A percentile compares a stretch with the other conserved stretches of the same genome.
phyloP scores from a whole-genome alignment of 2,797 vertebrate genomes.

The Cyprinella venusta region DNA sequence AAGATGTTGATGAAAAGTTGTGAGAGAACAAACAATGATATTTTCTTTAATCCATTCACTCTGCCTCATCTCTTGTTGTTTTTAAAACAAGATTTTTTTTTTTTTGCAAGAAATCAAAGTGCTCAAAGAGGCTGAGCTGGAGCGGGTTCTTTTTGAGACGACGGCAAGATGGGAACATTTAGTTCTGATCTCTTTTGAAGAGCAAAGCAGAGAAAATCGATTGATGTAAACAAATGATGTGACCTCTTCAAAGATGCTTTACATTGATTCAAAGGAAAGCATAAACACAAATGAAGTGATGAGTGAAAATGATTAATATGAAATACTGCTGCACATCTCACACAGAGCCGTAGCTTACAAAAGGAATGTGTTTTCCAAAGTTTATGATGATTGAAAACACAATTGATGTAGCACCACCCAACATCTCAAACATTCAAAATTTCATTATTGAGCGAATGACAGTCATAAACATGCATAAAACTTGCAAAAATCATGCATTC shows the following conservation, averaged over 20 bases:
- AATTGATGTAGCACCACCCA: too few species aligned
- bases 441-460: too few species aligned
- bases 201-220: slow-evolving; percentile 16
- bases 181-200: slow-evolving; percentile 7
- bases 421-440: too few species aligned
- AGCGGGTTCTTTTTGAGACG: slow-evolving; percentile 16
- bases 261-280: background rate
- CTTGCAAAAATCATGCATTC: too few species aligned
- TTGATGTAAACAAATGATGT: slow-evolving; percentile 13
- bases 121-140: background rate
- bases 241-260: slow-evolving; percentile 15
- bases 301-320: background rate
- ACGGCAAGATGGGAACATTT: slow-evolving; percentile 28
- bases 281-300: slow-evolving; percentile 4
- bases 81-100: background rate
- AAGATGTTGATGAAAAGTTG: background rate
- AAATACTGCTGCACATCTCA: background rate
- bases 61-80: background rate
- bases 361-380: background rate
- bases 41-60: background rate
- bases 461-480: too few species aligned
- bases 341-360: background rate
- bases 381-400: background rate
- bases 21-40: background rate
- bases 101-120: background rate